Evolutionary conservation across 2,113 vertebrate genomes (phyloP).

Genomic region (Micromys minutus): DNA sequence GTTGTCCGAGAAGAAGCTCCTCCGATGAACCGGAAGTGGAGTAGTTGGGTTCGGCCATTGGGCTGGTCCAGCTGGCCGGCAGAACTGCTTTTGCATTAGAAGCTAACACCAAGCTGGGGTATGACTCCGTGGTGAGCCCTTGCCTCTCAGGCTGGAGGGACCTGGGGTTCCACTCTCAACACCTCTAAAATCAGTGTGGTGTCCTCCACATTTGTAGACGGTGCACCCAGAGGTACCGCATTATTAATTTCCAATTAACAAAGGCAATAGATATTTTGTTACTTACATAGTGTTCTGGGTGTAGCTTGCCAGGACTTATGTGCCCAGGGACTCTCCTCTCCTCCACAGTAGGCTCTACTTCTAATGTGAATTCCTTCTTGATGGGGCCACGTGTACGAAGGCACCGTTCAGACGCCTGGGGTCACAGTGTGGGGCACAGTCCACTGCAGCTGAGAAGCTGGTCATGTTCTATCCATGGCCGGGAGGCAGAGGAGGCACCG

Average conservation of each 20-base stretch:
- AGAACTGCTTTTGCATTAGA: background rate
- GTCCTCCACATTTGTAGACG: background rate
- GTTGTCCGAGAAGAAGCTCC: constrained; percentile 27
- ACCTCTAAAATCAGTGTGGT: background rate
- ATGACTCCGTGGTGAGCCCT: background rate
- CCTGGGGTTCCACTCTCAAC: background rate
- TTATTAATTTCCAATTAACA: background rate
- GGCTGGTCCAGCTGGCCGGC: background rate
- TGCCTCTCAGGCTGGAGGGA: too few relatives aligned
- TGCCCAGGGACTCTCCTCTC: too few relatives aligned
- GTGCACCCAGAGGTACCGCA: background rate
- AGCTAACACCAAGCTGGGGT: background rate
- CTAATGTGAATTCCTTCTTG: too few relatives aligned
- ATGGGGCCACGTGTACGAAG: too few relatives aligned
- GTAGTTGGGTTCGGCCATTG: background rate
- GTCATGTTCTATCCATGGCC: background rate
- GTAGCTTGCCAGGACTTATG: too few relatives aligned
- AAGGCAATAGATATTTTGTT: too few relatives aligned
- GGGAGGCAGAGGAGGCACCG: background rate
- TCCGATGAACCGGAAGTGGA: constrained; percentile 4
- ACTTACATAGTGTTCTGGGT: too few relatives aligned
- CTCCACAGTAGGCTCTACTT: too few relatives aligned
- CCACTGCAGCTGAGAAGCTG: background rate
- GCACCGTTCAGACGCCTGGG: too few relatives aligned
- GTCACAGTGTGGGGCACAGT: background rate